Percentiles rank a stretch among this genome's conserved stretches.
These are phyloP conservation scores for Gymnoscopelus microlampas DNA, from an alignment of 2,797 vertebrate species.

Conservation along the genomic window DNA sequence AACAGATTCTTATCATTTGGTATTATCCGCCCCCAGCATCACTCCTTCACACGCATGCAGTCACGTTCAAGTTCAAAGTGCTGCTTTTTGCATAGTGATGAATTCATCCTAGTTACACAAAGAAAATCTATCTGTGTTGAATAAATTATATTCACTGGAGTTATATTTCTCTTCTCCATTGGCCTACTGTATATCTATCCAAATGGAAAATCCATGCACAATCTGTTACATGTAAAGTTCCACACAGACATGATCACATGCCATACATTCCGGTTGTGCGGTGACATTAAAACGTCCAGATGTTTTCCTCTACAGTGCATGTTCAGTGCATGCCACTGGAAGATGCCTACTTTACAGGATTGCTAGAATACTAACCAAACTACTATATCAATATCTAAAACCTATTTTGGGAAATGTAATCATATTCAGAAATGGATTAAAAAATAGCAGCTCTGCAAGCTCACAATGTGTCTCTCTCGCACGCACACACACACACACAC, in stretches of 20 bases:
- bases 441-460: too few relatives aligned
- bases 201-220: slow-evolving; percentile 36
- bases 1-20: too few relatives aligned
- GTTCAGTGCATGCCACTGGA: neutral
- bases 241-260: slow-evolving; percentile 13
- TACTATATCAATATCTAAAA: too few relatives aligned
- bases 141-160: slow-evolving; percentile 15
- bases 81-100: neutral
- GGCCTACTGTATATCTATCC: neutral
- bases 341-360: neutral
- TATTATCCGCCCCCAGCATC: too few relatives aligned
- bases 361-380: neutral
- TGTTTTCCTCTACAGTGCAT: neutral
- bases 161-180: slow-evolving; percentile 23
- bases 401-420: too few relatives aligned
- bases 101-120: neutral
- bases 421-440: too few relatives aligned
- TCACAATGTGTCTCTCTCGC: too few relatives aligned
- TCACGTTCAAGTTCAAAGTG: too few relatives aligned
- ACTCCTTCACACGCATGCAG: too few relatives aligned
- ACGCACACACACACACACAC: too few relatives aligned
- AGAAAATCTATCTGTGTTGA: neutral
- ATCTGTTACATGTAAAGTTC: slow-evolving; percentile 12
- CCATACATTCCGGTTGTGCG: slow-evolving; percentile 10
- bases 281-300: slow-evolving; percentile 27